A percentile compares a stretch with the other conserved stretches of the same genome.
Evolutionary conservation across 2,113 vertebrate genomes (phyloP).

Genomic region (Leptosomus discolor): DNA sequence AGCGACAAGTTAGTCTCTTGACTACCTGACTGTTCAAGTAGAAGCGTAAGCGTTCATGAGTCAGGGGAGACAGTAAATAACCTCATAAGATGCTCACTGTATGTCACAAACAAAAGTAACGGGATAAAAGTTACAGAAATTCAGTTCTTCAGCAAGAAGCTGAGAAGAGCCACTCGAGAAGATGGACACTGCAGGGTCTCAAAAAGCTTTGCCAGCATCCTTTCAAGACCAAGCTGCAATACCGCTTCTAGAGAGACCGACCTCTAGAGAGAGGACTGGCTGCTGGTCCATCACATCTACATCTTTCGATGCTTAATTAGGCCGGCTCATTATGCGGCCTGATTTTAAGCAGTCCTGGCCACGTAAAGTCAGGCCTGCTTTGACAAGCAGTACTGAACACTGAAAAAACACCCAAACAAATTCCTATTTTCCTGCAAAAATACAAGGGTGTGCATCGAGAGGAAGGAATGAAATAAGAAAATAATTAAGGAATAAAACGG

Average conservation of each 20-base stretch:
- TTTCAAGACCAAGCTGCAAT: no score
- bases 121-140: neutral
- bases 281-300: neutral
- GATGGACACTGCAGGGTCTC: neutral
- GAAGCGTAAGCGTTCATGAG: neutral
- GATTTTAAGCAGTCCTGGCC: neutral
- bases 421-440: neutral
- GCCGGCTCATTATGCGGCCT: neutral
- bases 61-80: accelerated
- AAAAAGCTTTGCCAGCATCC: neutral
- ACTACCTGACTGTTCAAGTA: neutral
- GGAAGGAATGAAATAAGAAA: neutral
- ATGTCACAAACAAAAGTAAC: neutral
- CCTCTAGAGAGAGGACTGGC: neutral
- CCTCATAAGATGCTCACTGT: neutral
- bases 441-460: accelerated
- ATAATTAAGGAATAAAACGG: neutral
- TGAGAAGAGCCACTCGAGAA: neutral
- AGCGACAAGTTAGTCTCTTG: neutral
- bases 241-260: neutral
- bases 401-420: neutral
- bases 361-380: neutral
- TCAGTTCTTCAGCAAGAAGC: neutral
- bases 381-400: neutral
- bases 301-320: neutral